Base-by-base conservation (phyloP, 2,797 vertebrate species). In the Anabas testudineus region DNA sequence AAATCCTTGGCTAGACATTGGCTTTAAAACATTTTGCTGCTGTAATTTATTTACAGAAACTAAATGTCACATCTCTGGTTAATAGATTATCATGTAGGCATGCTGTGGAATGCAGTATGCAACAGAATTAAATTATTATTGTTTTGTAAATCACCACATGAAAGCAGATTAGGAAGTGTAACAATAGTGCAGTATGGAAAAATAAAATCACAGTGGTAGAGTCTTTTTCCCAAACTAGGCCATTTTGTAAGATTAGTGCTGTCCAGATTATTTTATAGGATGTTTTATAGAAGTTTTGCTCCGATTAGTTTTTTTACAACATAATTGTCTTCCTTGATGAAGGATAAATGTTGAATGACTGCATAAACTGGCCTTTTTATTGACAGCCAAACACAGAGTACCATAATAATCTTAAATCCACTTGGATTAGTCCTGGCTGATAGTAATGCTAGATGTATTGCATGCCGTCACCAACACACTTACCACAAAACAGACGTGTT, bases 401-500 rank as follows among this genome's bases (percentile, higher is more conserved):
- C 58, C 15, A 12, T 43, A 28, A 36, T 73, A 13, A 37, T 48
- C 19, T 36, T 24, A 59, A 39, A 48, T 19, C 21, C 24, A 24
- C 21, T 16, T 24, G 28, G 13, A 22, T 37, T 51, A 13, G 58
- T 59, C 57, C 39, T 30, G n/a, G 48, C 10, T 65, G 37, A 22
- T 32, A 21, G 19, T 8, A 10, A 16, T 9, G 32, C 7, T 16
- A 19, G 12, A 21, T 41, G 30, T 37, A 34, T 26, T 22, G 19
- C 24, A 32, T 30, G 19, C 8, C 15, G 16, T 30, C 28, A 30
- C 32, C 4, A 26, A 24, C 2, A 36, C 16, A 42, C 5, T 55
- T 6, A 61, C 28, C 67, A 62, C 60, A 53, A 54, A 74, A 59
- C 57, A 45, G 21, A 42, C 32, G 54, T 61, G 59, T 30, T 15